Base-by-base conservation (phyloP, 2,888 invertebrate species). In the Ellobium chinense region DNA sequence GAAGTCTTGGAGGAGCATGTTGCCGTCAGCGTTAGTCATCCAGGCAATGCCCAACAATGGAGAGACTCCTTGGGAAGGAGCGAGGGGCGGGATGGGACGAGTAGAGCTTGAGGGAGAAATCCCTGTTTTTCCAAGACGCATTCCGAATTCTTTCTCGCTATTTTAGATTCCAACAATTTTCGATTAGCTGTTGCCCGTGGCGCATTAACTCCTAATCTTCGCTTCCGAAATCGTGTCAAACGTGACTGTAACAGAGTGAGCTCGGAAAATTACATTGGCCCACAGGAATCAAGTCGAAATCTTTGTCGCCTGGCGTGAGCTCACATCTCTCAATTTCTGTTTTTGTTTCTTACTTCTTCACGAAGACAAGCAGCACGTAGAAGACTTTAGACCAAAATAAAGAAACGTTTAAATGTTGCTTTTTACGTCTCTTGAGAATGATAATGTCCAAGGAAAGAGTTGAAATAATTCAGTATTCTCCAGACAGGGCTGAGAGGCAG, bases 221-320 rank as follows among this genome's bases (percentile, higher is more conserved):
- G n/a, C 70, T 31, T 56, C 34, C 56, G 58, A 70, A 70, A 70
- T 70, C 56, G 31, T 70, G 70, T 70, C 54, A 70, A 34, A 56
- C 29, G 1, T 14, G 14, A 9, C 54, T 29, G 18, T 29, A 31
- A 34, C 2, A 29, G 54, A 3, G 70, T 18, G 56, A 56, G 56
- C 31, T 27, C n/a, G 9, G 54, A 56, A 34, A 70, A 70, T 70
- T 54, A 56, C 31, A 54, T 56, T 70, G 29, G 31, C 46, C 56
- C 34, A 18, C 18, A 39, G 70, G 56, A 31, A 56, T 36, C 56
- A 70, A 24, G 46, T 56, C 29, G 14, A 56, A 54, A 31, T 54
- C 18, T n/a, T 27, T 36, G 1, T 58, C n/a, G 58, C n/a, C 18
- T 46, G 46, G 18, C 18, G 46, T 46, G 7, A n/a, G n/a, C 9